Base-by-base conservation (phyloP, 1,140 invertebrate genomes). In the Drosophila athabasca region DNA sequence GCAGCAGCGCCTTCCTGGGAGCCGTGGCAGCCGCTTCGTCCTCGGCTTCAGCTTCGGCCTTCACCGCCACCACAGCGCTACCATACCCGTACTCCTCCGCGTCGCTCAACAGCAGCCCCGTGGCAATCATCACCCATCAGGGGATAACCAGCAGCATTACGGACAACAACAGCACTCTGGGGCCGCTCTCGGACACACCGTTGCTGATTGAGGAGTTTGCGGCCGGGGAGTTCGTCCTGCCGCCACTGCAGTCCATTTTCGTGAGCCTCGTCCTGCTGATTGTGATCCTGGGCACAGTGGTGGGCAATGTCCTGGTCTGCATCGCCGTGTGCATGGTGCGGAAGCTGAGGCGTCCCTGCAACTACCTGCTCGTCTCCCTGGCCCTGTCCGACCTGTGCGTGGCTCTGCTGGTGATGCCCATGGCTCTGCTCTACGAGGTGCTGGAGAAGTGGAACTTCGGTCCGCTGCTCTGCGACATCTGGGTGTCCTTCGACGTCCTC, bases 291-390 rank as follows among this genome's bases (percentile, higher is more conserved):
- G 95, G 94, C 45, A 97, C 97, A 0, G 94, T 97, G 52, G 94
- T 97, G 35, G 97, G 97, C 29, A 99, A 99, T 92, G 95, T 97
- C 51, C 93, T 98, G 57, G 97, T 98, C 81, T 98, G 94, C 90
- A 94, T 98, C 6, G 96, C 97, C 35, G 97, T 98, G 7, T 96
- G 96, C 79, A 94, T 97, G 68, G 97, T 98, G 55, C 94, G 95
- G 68, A 98, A 98, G 89, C 92, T 98, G 83, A 95, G 94, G 92
- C 95, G 94, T 75, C 96, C 95, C 52, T 97, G 94, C 90, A 98
- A 98, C 91, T 97, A 97, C 90, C 92, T 98, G 39, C 94, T 98
- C n/a, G 97, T 97, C 6, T 97, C 96, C 55, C 93, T 99, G 75
- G 98, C 98, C 22, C 95, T 98, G 76, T 97, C 95, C 90, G 96